Conservation (phyloP, 1,140 invertebrate genomes). For the Daktulosphaira vitifoliae region DNA sequence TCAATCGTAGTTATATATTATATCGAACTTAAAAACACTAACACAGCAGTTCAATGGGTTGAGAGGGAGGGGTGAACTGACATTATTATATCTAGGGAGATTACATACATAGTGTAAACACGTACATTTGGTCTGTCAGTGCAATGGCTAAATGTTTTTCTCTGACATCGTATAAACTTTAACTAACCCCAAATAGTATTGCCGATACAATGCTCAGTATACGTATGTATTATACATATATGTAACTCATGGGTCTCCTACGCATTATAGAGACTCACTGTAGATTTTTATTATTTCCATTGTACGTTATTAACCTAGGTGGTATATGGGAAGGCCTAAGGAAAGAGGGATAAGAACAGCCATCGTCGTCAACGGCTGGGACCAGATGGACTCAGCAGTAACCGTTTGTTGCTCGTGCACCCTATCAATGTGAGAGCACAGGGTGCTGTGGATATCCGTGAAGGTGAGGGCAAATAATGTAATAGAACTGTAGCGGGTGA, state of each 20-base stretch:
- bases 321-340: background rate
- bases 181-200: slow-evolving; percentile 19
- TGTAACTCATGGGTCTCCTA: no score
- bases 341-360: background rate
- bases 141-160: background rate
- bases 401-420: background rate
- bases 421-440: background rate
- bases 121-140: no score
- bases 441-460: background rate
- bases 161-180: background rate
- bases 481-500: background rate
- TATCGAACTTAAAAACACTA: no score
- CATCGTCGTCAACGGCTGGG: no score
- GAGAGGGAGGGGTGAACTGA: background rate
- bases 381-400: slow-evolving; percentile 11
- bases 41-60: slow-evolving; percentile 10
- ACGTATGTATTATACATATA: no score
- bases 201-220: background rate
- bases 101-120: background rate
- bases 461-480: no score
- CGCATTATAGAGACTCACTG: no score
- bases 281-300: slow-evolving; percentile 24
- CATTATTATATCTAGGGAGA: slow-evolving; percentile 16
- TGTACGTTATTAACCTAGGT: slow-evolving; percentile 6
- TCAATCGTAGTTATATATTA: no score